Base-by-base conservation (phyloP, 2,888 invertebrate species). In the Drosophila phalerata region DNA sequence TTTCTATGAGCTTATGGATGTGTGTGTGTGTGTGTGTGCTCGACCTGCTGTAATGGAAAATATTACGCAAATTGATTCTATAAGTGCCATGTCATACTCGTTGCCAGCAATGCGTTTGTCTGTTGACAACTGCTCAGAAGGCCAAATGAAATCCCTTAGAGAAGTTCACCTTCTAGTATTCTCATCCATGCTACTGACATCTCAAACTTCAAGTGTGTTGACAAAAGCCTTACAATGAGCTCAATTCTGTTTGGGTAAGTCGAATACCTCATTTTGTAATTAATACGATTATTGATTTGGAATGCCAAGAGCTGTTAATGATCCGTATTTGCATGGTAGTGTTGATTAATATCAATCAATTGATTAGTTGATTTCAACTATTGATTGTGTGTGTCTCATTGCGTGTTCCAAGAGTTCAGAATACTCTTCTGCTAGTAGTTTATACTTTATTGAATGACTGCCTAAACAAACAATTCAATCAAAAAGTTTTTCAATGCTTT, bases 341-440 rank as follows among this genome's bases (percentile, higher is more conserved):
- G 73, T 69, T 83, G 75, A 85, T 80, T 85, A 73, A 78, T 73
- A 62, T 72, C 76, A 85, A 86, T 80, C 81, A 84, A 55, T 64
- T 83, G 69, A 88, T 88, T 78, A 84, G 75, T 71, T 65, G 34
- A 28, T 37, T n/a, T 17, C 56, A 32, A 22, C 6, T n/a, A 40
- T 49, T 42, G 38, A 60, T 28, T 55, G 40, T 25, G 40, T 25
- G 11, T 49, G 48, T 37, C 28, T 22, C 8, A 25, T n/a, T 55
- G 19, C 13, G 13, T 13, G 2, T 37, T 22, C 9, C 13, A n/a
- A 22, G 13, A 2, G 22, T 13, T 37, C 8, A 37, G 9, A 28
- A 30, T 30, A 30, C 9, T 8, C 8, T 30, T 30, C 34, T 13
- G 34, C 13, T 5, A 34, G 34, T 34, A 2, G 13, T 13, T 34